Evolutionary conservation across 2,888 invertebrate genomes (phyloP).

Genomic region (Agriopis marginaria): DNA sequence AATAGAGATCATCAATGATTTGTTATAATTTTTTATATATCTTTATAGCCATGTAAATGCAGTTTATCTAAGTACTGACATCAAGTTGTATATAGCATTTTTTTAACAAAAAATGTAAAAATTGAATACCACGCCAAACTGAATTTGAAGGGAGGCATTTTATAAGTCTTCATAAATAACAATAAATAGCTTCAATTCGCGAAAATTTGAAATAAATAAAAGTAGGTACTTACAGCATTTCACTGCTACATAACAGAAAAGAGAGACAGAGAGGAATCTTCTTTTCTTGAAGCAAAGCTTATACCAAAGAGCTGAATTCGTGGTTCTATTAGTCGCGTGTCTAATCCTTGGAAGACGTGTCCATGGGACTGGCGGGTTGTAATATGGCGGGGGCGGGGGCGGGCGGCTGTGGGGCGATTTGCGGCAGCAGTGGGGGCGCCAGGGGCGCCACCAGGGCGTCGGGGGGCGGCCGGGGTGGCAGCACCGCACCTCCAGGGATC

Average conservation of each 20-base stretch:
- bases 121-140: neutral
- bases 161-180: neutral
- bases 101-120: neutral
- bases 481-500: constrained; percentile 87
- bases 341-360: constrained; percentile 89
- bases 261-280: neutral
- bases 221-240: constrained; percentile 6
- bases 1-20: neutral
- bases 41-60: neutral
- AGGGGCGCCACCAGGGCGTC: constrained; percentile 46
- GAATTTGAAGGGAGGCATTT: neutral
- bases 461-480: constrained; percentile 39
- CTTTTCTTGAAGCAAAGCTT: constrained; percentile 11
- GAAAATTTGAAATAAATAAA: constrained; percentile 11
- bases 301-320: constrained; percentile 29
- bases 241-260: constrained; percentile 1
- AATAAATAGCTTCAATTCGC: constrained; percentile 1
- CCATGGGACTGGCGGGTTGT: constrained; percentile 90
- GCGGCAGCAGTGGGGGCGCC: constrained; percentile 44
- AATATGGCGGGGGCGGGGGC: constrained; percentile 36
- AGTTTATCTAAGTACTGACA: neutral
- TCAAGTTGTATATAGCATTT: neutral
- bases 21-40: neutral
- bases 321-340: constrained; percentile 6
- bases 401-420: constrained; percentile 40